Base-by-base conservation (phyloP, 2,113 vertebrate genomes). In the Planiliza haematocheilus region DNA sequence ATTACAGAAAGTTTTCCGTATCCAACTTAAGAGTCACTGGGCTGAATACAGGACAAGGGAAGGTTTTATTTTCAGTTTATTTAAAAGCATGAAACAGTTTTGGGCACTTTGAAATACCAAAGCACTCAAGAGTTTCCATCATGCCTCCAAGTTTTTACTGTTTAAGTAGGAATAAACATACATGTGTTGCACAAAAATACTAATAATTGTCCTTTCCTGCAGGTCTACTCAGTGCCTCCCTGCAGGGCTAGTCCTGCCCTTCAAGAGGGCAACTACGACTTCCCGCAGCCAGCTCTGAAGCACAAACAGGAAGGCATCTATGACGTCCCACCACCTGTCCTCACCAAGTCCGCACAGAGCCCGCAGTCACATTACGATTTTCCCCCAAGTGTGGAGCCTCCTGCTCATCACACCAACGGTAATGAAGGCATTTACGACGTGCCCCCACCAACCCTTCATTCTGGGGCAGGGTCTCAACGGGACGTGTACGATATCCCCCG, bases 401-500 rank as follows among this genome's bases (percentile, higher is more conserved):
- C 65, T 0, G 49, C 10, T 72, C 76, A 20, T 57, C 20, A 85
- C 13, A 36, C 39, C 68, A 89, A 89, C 24, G 89, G 61, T 46
- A 92, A 82, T 81, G 93, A 77, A 55, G 76, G 91, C 18, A 86
- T 96, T 34, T 97, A 97, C 56, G 95, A 97, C 38, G 70, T 94
- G 3, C 95, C 95, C 4, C 95, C 96, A 1, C 68, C 94, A 0
- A 89, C 90, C 53, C 86, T 92, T 10, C 93, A 84, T 0, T 51
- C 88, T 9, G 79, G 91, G 84, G 58, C 84, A 17, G 86, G 86
- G 6, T 43, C 93, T 34, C 93, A 94, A 16, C 94, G 77, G 2
- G 97, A 98, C 7, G 91, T 96, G 0, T 99, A 99, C 8, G 97
- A 99, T 61, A 79, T 97, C 67, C 98, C 97, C 0, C 93, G 96